Evolutionary conservation across 1,140 invertebrate species (phyloP), one percentile per base, ranked within the genome.

Genomic region (Centruroides vittatus): DNA sequence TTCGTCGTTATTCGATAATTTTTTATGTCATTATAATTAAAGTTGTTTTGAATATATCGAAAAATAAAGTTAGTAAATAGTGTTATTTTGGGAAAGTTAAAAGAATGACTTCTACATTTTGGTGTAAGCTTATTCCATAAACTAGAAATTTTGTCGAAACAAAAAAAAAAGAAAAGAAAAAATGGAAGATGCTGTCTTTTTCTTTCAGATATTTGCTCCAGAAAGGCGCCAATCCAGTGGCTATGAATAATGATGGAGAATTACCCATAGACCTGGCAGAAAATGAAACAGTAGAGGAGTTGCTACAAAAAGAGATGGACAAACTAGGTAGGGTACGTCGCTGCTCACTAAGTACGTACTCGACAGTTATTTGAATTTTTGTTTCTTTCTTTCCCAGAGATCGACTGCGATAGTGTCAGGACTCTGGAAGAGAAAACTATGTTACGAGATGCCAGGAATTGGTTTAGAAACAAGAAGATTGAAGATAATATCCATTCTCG

Each of bases 231-330:
- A 34, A 23, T 6, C 83, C 98, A 58, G 89, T 88, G 8, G 88
- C 92, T 10, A 88, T 97, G 11, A 99, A 98, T 76, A 94, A 92
- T 76, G 96, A 99, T 74, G 93, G 93, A 4, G 93, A 98, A 76
- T 78, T 99, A 67, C 85, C 93, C 59, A 73, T 97, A 53, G 95
- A 99, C 75, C 89, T 96, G 62, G 86, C 93, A 13, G 92, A 96
- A 71, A 85, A 82, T 69, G 84, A 89, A 65, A 84, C 86, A 62
- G 96, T 98, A 88, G 85, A 88, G 71, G 83, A 89, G 12, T 35
- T 55, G 23, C 54, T 55, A 34, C 54, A 55, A 23, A 23, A n/a
- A 34, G 54, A 55, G 35, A 55, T 55, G 11, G 13, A 55, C 35
- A 55, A 36, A 36, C 35, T 12, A 55, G 54, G 54, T 55, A 41